phyloP scores from a whole-genome alignment of 2,888 invertebrate genomes.

The Cephus pulcher region DNA sequence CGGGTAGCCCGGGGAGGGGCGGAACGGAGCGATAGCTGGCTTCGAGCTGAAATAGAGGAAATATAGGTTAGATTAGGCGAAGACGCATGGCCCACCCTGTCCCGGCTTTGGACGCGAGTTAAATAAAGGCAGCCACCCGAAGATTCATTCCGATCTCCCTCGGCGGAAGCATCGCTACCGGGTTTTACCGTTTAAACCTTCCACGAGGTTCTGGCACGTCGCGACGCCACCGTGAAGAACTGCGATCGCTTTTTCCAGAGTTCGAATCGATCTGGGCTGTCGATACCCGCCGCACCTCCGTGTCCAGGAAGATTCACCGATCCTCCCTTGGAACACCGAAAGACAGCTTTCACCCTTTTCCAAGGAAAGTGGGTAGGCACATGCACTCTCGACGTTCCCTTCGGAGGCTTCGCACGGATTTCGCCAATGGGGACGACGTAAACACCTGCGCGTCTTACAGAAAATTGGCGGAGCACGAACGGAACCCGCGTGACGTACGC shows the following conservation, averaged over 20 bases:
- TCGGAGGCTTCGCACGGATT: background rate
- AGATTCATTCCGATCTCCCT: constrained; percentile 8
- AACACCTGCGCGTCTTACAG: background rate
- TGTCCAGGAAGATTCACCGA: constrained; percentile 20
- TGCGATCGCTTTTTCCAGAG: constrained; percentile 14
- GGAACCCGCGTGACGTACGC: background rate
- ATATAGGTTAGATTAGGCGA: constrained; percentile 54
- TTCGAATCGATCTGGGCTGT: constrained; percentile 16
- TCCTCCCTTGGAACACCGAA: background rate
- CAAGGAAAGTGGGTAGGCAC: background rate
- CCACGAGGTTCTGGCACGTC: background rate
- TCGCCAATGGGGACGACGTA: background rate
- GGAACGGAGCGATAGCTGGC: constrained; percentile 30
- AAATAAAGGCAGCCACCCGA: constrained; percentile 32
- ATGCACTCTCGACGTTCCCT: background rate
- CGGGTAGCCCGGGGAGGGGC: constrained; percentile 10
- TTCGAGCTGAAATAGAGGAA: constrained; percentile 41
- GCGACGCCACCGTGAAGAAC: background rate
- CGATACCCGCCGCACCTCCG: constrained; percentile 17
- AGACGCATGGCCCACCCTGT: constrained; percentile 40
- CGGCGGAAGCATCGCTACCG: constrained; percentile 26
- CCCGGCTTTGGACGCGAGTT: constrained; percentile 32
- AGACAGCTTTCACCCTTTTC: background rate
- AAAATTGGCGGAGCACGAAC: background rate
- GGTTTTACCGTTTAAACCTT: constrained; percentile 19